Evolutionary conservation across 2,113 vertebrate genomes (phyloP).

Genomic region (Triplophysa tibetana): DNA sequence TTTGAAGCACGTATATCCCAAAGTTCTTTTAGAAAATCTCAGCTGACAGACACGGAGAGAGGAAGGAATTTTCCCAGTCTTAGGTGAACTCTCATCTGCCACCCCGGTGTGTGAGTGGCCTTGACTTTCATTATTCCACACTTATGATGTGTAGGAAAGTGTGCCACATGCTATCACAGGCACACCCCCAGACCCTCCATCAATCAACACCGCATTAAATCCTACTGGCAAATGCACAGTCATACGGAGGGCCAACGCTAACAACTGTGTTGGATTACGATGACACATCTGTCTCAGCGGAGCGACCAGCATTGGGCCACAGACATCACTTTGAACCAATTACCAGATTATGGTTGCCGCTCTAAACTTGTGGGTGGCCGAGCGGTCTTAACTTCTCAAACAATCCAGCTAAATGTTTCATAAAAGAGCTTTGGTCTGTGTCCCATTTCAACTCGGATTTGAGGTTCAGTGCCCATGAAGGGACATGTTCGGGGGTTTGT

Average conservation of each 20-base stretch:
- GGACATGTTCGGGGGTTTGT: background rate
- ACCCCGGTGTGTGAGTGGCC: conserved; percentile 33
- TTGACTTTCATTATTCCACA: conserved; percentile 42
- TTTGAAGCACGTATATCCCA: background rate
- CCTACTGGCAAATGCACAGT: conserved; percentile 26
- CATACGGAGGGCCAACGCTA: conserved; percentile 40
- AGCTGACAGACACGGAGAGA: background rate
- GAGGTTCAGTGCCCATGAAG: background rate
- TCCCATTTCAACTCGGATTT: conserved; percentile 36
- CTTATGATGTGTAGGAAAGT: conserved; percentile 46
- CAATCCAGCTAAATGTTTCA: conserved; percentile 2
- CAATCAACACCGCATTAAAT: conserved; percentile 25
- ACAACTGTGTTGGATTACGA: conserved; percentile 51
- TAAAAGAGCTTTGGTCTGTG: background rate
- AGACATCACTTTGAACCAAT: conserved; percentile 35
- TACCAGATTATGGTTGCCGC: conserved; percentile 33
- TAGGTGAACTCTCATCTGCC: conserved; percentile 30
- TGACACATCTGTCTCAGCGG: conserved; percentile 45
- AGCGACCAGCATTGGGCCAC: conserved; percentile 34
- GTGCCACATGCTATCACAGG: conserved; percentile 38
- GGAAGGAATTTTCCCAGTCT: background rate
- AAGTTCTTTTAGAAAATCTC: background rate
- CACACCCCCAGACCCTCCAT: conserved; percentile 40
- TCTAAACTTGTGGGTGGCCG: conserved; percentile 49
- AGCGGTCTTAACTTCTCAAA: background rate